Conservation (phyloP, 1,140 invertebrate species). For the Hyposmocoma kahamanoa region DNA sequence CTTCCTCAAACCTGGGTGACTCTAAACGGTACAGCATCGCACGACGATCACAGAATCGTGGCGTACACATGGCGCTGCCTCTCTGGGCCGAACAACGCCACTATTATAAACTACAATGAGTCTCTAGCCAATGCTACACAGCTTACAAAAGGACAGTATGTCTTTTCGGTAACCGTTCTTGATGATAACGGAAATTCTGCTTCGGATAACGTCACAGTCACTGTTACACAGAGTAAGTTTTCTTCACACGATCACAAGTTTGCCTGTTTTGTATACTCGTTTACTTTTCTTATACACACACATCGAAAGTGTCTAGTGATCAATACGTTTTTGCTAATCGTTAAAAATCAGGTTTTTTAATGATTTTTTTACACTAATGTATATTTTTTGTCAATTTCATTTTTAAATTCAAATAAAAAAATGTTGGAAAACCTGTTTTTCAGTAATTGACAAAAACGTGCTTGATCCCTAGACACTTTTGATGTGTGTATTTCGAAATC, state of each 20-base stretch:
- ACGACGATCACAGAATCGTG: slow-evolving; percentile 89
- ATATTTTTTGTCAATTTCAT: too few species aligned
- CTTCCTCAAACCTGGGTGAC: slow-evolving; percentile 85
- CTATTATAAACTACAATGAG: slow-evolving; percentile 71
- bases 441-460: too few species aligned
- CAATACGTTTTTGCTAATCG: too few species aligned
- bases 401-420: too few species aligned
- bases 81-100: slow-evolving; percentile 77
- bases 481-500: too few species aligned
- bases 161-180: slow-evolving; percentile 87
- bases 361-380: too few species aligned
- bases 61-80: slow-evolving; percentile 89
- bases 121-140: slow-evolving; percentile 83
- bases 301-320: too few species aligned
- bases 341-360: too few species aligned
- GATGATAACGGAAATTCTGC: slow-evolving; percentile 89
- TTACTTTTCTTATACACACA: too few species aligned
- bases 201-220: slow-evolving; percentile 81
- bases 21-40: slow-evolving; percentile 87
- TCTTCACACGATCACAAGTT: not conserved
- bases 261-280: too few species aligned
- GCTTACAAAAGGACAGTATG: slow-evolving; percentile 89
- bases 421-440: too few species aligned
- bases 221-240: slow-evolving; percentile 92
- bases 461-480: too few species aligned